Percentiles rank a stretch among this genome's conserved stretches.
Conservation (phyloP, 2,797 vertebrate genomes). For the Spondyliosoma cantharus region DNA sequence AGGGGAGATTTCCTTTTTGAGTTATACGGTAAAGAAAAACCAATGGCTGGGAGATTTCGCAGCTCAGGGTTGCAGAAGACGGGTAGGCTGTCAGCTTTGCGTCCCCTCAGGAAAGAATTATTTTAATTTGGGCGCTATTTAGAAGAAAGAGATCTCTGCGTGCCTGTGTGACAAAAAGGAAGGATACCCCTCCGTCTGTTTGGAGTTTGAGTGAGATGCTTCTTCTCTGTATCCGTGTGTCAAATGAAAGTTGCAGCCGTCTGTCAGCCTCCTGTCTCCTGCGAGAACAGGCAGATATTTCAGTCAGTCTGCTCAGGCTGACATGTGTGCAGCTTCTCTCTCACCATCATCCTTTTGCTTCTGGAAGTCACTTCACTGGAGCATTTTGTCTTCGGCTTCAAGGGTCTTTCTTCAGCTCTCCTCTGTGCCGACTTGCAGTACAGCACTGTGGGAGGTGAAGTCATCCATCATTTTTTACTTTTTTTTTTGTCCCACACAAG, state of each 20-base stretch:
- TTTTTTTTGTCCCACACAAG: neutral
- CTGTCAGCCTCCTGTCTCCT: slow-evolving; percentile 48
- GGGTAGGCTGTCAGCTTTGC: slow-evolving; percentile 54
- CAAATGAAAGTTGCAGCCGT: slow-evolving; percentile 56
- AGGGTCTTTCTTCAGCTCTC: slow-evolving; percentile 31
- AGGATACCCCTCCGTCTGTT: slow-evolving; percentile 28
- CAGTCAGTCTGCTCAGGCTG: slow-evolving; percentile 58
- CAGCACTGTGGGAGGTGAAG: slow-evolving; percentile 23
- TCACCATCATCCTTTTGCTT: slow-evolving; percentile 15
- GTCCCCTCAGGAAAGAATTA: slow-evolving; percentile 38
- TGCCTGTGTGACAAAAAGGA: neutral
- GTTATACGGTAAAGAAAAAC: slow-evolving; percentile 61
- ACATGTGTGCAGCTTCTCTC: slow-evolving; percentile 30
- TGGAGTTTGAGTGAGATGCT: slow-evolving; percentile 40
- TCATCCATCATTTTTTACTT: slow-evolving; percentile 35
- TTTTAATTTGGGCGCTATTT: slow-evolving; percentile 56
- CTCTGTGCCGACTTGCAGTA: slow-evolving; percentile 10
- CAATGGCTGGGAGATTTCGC: slow-evolving; percentile 38
- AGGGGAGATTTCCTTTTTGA: slow-evolving; percentile 69
- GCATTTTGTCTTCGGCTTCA: slow-evolving; percentile 46
- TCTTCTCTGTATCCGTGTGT: slow-evolving; percentile 23
- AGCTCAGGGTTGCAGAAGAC: slow-evolving; percentile 49
- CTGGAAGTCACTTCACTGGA: slow-evolving; percentile 40
- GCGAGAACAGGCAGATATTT: slow-evolving; percentile 42
- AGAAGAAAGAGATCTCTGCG: slow-evolving; percentile 14